Evolutionary conservation across 2,113 vertebrate species (phyloP).

Genomic region (Seriola aureovittata): DNA sequence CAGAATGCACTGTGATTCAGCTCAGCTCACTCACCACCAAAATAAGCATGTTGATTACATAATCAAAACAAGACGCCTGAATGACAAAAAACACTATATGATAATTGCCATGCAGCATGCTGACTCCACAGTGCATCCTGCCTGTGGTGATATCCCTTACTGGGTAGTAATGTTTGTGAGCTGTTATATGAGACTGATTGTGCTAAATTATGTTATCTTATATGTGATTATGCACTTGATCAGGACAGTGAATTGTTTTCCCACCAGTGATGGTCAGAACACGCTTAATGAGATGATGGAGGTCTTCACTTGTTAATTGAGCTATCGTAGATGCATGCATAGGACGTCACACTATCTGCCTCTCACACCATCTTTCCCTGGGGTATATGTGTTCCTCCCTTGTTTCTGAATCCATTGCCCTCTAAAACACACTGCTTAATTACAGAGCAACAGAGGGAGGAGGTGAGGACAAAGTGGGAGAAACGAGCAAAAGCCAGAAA

Average conservation of each 20-base stretch:
- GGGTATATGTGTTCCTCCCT: conserved; percentile 56
- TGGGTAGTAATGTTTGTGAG: conserved; percentile 35
- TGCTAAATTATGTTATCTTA: conserved; percentile 52
- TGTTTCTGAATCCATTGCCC: conserved; percentile 57
- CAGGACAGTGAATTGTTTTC: conserved; percentile 49
- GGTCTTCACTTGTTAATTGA: conserved; percentile 62
- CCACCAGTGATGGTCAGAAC: conserved; percentile 40
- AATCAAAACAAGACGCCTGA: conserved; percentile 69
- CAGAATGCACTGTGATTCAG: conserved; percentile 68
- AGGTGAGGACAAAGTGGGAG: conserved; percentile 57
- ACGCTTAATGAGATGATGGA: conserved; percentile 45
- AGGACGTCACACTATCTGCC: conserved; percentile 53
- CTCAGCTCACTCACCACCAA: conserved; percentile 62
- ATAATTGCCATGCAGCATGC: conserved; percentile 59
- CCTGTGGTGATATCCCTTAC: conserved; percentile 40
- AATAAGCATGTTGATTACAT: conserved; percentile 72
- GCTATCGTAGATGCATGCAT: conserved; percentile 54
- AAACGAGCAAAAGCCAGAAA: conserved; percentile 56
- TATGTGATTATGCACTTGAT: conserved; percentile 56
- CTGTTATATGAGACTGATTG: conserved; percentile 38
- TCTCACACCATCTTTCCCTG: conserved; percentile 60
- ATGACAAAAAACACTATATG: conserved; percentile 57
- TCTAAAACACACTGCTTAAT: conserved; percentile 66
- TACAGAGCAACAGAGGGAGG: conserved; percentile 63
- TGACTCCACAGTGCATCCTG: conserved; percentile 39